Conservation (phyloP, 1,140 invertebrate species). For the Doryteuthis pealeii region DNA sequence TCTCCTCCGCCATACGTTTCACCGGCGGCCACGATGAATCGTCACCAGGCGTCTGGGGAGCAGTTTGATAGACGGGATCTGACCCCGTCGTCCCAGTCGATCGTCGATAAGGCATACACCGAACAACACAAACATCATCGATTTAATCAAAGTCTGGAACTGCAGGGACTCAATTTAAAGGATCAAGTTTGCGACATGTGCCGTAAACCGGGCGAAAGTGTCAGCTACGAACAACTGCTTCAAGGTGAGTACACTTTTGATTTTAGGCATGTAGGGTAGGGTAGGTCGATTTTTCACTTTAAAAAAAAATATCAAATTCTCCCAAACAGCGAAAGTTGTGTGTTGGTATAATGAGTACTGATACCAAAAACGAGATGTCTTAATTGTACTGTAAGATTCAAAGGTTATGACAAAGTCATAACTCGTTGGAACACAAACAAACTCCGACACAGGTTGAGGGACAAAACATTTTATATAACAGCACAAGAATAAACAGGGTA, state of each 20-base stretch:
- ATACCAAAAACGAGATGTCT: too few species aligned
- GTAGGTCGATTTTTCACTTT: too few species aligned
- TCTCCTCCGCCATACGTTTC: neutral
- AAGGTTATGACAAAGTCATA: too few species aligned
- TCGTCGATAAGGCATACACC: conserved; percentile 39
- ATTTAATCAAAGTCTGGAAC: conserved; percentile 36
- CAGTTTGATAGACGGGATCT: conserved; percentile 41
- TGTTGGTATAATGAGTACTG: too few species aligned
- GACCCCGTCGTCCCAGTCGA: conserved; percentile 31
- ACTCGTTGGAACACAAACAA: too few species aligned
- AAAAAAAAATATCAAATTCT: too few species aligned
- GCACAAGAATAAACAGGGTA: too few species aligned
- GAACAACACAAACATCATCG: conserved; percentile 39
- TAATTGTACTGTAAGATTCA: too few species aligned
- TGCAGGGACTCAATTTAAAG: conserved; percentile 41
- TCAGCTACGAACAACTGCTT: conserved; percentile 45
- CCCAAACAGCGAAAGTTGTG: too few species aligned
- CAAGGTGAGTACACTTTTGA: conserved; percentile 34
- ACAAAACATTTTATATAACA: too few species aligned
- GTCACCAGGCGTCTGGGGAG: conserved; percentile 17
- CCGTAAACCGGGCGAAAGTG: conserved; percentile 38
- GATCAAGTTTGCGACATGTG: conserved; percentile 39
- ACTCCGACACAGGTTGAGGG: too few species aligned
- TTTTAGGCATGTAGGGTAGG: too few species aligned
- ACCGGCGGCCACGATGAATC: neutral